Evolutionary conservation across 2,888 invertebrate species (phyloP), one percentile per base, ranked within the genome.

Genomic region (Drosophila aldrichi): DNA sequence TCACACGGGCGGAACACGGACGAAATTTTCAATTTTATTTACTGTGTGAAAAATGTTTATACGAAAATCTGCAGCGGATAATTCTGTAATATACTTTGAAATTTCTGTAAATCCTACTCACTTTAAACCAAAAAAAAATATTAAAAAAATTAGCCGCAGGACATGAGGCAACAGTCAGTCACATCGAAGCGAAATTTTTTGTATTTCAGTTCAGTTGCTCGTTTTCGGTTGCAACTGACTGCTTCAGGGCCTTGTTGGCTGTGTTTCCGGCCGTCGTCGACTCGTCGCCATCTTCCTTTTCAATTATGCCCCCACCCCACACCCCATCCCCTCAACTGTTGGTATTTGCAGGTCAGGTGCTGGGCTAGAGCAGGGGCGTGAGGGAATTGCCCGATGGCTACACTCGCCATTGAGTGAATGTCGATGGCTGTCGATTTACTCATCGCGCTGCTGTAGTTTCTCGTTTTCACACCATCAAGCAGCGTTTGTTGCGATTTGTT

Each of bases 391-490:
- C 71, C 46, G 52, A 41, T 63, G 63, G 52, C 60, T 49, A 9
- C 51, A 64, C 65, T 76, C 64, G 58, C 66, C 38, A 62, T 54
- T 72, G 75, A 73, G 57, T 63, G 71, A 56, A 62, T 70, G 62
- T 60, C 60, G 61, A 54, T 77, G 61, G 52, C 44, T 70, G 81
- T 82, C 82, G 86, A 71, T 77, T 79, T 80, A 83, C 80, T 81
- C 80, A 79, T 72, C 75, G 79, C 66, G 58, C 60, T 56, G 72
- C 68, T 68, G 58, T 48, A 54, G 55, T 70, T 77, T 74, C 73
- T 88, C 71, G 82, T 77, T 89, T 89, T 85, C 86, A 86, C 90
- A 85, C 88, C 86, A 85, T 88, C 86, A 82, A 72, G 72, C 84
- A 73, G 79, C 81, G 72, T 73, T 89, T 74, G 75, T 77, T 85